Evolutionary conservation across 2,888 invertebrate species (phyloP).

Genomic region (Athalia rosae): DNA sequence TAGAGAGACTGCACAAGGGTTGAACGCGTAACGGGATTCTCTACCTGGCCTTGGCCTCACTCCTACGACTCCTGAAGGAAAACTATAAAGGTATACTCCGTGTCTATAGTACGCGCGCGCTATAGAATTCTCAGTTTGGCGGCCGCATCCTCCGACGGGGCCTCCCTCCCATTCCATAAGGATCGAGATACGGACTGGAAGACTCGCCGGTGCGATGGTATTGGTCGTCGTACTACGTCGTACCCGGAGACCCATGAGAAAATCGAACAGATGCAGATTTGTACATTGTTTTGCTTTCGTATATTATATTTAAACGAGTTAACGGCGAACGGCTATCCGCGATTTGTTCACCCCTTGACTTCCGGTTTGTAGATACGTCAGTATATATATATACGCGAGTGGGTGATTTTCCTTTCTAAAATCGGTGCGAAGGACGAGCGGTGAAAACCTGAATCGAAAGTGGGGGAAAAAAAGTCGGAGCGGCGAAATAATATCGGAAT

Average conservation of each 20-base stretch:
- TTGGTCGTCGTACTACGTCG: neutral
- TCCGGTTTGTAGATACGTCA: slow-evolving; percentile 23
- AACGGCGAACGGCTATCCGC: slow-evolving; percentile 15
- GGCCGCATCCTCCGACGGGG: neutral
- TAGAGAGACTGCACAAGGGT: slow-evolving; percentile 47
- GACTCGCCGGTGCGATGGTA: too few species aligned
- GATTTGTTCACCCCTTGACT: slow-evolving; percentile 30
- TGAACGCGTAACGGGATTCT: slow-evolving; percentile 53
- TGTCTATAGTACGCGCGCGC: slow-evolving; percentile 49
- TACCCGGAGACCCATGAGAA: slow-evolving; percentile 29
- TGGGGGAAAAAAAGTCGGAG: neutral
- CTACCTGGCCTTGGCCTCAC: slow-evolving; percentile 51
- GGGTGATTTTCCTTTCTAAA: too few species aligned
- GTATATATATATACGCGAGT: too few species aligned
- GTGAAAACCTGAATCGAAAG: neutral
- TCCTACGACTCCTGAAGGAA: slow-evolving; percentile 58
- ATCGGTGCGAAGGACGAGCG: too few species aligned
- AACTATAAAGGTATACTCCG: slow-evolving; percentile 5
- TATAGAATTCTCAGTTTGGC: slow-evolving; percentile 22
- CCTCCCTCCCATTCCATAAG: neutral
- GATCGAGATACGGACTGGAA: too few species aligned
- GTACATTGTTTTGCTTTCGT: slow-evolving; percentile 40
- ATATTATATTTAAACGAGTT: slow-evolving; percentile 21
- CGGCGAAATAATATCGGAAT: neutral
- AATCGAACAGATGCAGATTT: slow-evolving; percentile 44